Conservation (phyloP, 2,113 vertebrate species). For the Oryzias celebensis region DNA sequence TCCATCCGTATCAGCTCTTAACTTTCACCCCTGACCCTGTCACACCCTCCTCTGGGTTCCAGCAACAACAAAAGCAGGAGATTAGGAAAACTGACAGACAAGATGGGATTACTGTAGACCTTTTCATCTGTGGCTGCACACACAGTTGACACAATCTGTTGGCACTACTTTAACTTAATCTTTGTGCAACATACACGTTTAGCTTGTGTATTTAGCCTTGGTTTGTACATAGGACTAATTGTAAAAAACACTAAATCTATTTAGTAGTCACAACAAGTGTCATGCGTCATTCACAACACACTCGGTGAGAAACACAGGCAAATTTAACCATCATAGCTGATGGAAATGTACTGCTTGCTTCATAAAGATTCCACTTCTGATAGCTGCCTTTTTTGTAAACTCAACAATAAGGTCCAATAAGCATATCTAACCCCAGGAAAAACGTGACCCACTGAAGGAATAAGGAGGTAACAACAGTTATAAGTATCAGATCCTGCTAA, state of each 20-base stretch:
- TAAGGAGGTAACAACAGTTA: too few relatives aligned
- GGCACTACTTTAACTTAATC: constrained; percentile 71
- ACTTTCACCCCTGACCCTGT: constrained; percentile 79
- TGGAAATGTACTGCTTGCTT: too few relatives aligned
- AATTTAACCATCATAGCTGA: constrained; percentile 5
- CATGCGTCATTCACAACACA: constrained; percentile 7
- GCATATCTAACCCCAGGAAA: too few relatives aligned
- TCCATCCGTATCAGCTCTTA: constrained; percentile 69
- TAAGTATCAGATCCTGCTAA: not conserved
- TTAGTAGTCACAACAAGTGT: constrained; percentile 30
- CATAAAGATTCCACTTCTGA: not conserved
- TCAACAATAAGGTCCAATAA: too few relatives aligned
- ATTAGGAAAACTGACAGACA: constrained; percentile 75
- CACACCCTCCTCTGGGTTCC: constrained; percentile 70
- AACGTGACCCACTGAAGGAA: too few relatives aligned
- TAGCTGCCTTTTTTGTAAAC: too few relatives aligned
- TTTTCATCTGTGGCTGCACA: constrained; percentile 62
- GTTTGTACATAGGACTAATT: constrained; percentile 57
- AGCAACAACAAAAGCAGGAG: constrained; percentile 72
- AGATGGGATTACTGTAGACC: constrained; percentile 72
- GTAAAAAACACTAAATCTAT: constrained; percentile 40
- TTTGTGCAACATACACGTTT: constrained; percentile 61
- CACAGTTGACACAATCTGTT: constrained; percentile 75
- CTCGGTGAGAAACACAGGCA: constrained; percentile 25
- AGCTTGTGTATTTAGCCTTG: constrained; percentile 59